Evolutionary conservation across 2,797 vertebrate genomes (phyloP), one percentile per base, ranked within the genome.

Genomic region (Sylvilagus floridanus): DNA sequence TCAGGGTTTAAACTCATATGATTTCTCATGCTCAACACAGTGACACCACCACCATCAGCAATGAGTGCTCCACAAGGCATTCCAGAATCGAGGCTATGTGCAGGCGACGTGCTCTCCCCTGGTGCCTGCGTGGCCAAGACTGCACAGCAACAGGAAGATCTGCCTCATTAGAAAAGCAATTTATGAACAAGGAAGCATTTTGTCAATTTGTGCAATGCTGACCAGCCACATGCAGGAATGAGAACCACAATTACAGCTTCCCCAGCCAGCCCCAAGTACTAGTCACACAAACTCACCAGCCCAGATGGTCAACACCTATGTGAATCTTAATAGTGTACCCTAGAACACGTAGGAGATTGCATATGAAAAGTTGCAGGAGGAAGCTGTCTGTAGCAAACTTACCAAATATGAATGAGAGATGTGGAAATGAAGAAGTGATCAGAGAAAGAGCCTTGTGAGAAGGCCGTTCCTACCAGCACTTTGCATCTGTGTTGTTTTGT

Each of bases 331-430:
- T 30, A 73, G 35, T 77, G 4, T 68, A 75, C 78, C 75, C 4
- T 90, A 78, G 47, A 88, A 76, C 75, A 92, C 2, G 2, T 66
- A 68, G 35, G 50, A 85, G 66, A 77, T 0, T 32, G 63, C 77
- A 28, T 30, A 77, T 65, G 72, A 88, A 85, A 90, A 93, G 28
- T 37, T 62, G 12, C 71, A 92, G 16, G 35, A 95, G 86, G 96
- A 96, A 96, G 86, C 94, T 82, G 75, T 62, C 42, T 83, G 75
- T 69, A 60, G 24, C 16, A 86, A 91, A 83, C 62, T 66, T 78
- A 54, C 60, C 84, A 88, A 79, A 84, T 47, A 12, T 77, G 79
- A 86, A 60, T 50, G 86, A 81, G 2, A 88, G 66, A 79, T 91
- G 66, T 82, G 62, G 79, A 92, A 86, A 93, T 85, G 37, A 77